phyloP scores from a whole-genome alignment of 2,113 vertebrate genomes.

The Eolophus roseicapilla region DNA sequence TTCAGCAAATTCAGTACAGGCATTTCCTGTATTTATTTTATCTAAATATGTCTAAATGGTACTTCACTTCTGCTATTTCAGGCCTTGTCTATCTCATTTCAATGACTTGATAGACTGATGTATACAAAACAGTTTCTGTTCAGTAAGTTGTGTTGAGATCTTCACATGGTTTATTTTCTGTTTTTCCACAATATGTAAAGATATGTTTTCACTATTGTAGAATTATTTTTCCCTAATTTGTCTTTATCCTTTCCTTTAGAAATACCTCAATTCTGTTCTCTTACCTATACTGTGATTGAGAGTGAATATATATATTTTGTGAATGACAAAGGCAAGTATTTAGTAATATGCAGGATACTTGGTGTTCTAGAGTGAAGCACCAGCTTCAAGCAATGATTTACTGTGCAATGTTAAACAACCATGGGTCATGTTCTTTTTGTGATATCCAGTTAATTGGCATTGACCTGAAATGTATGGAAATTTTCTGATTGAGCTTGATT shows the following conservation, averaged over 20 bases:
- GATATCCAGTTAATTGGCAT: background rate
- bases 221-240: background rate
- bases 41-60: conserved; percentile 2
- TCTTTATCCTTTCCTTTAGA: background rate
- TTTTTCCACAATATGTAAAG: background rate
- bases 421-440: background rate
- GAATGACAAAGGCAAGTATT: background rate
- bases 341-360: background rate
- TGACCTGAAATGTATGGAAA: background rate
- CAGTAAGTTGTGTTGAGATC: background rate
- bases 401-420: background rate
- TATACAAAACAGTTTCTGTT: background rate
- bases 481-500: background rate
- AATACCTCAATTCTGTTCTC: background rate
- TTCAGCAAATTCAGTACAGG: conserved; percentile 33
- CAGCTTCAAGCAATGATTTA: background rate
- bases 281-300: background rate
- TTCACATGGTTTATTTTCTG: background rate
- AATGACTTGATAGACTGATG: background rate
- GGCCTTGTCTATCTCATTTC: conserved; percentile 15
- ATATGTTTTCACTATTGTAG: background rate
- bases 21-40: conserved; percentile 44
- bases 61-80: conserved; percentile 36
- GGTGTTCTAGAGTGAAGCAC: background rate
- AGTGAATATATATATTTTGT: background rate